These are phyloP conservation scores for Labeo rohita DNA, from an alignment of 2,113 vertebrate species.

Conservation along the genomic window DNA sequence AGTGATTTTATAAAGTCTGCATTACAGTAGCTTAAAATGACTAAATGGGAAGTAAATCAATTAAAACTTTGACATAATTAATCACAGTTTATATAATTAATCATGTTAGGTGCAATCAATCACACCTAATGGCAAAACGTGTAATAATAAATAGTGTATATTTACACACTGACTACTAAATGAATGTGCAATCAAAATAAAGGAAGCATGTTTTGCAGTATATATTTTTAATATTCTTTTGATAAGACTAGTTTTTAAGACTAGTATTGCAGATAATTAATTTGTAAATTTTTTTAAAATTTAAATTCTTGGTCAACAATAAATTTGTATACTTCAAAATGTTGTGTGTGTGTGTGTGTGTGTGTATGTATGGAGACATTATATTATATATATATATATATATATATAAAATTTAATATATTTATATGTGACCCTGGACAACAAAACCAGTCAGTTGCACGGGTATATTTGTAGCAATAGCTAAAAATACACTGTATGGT, in stretches of 20 bases:
- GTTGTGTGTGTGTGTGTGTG: too few species aligned
- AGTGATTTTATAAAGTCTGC: not conserved
- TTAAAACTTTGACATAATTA: not conserved
- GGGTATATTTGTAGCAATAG: too few species aligned
- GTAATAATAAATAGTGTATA: not conserved
- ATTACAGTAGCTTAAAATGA: not conserved
- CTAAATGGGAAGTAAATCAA: not conserved
- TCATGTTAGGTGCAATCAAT: not conserved
- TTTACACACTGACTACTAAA: not conserved
- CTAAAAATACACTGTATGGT: too few species aligned
- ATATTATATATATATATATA: too few species aligned
- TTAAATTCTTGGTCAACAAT: not conserved
- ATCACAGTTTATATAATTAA: not conserved
- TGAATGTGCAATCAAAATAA: not conserved
- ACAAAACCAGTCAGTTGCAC: too few species aligned
- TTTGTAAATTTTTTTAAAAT: too few species aligned
- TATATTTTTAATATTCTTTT: not conserved
- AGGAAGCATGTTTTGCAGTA: not conserved
- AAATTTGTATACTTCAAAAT: not conserved
- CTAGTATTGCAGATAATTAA: too few species aligned
- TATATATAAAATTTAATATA: too few species aligned
- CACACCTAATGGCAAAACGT: not conserved
- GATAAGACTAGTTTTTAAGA: not conserved
- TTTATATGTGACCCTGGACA: too few species aligned
- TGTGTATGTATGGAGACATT: too few species aligned